Evolutionary conservation across 2,797 vertebrate species (phyloP).

Genomic region (Galagoides demidoff): DNA sequence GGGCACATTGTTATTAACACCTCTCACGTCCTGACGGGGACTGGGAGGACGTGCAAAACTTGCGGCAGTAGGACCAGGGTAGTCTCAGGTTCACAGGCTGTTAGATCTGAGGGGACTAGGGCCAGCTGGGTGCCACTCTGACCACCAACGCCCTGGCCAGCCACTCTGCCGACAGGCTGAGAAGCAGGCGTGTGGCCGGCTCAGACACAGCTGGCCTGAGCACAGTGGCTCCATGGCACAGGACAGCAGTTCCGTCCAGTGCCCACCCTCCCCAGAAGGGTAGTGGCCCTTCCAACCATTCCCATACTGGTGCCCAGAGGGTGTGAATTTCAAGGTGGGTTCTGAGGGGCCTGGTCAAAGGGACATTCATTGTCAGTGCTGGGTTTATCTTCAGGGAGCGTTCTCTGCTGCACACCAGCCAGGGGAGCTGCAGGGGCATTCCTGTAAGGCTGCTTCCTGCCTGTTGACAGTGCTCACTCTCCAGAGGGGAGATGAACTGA

Average conservation of each 20-base stretch:
- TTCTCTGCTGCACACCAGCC: too few species aligned
- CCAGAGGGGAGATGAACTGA: background rate
- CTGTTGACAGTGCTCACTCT: fast-evolving
- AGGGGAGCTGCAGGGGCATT: too few species aligned
- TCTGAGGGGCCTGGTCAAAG: too few species aligned
- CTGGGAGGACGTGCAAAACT: too few species aligned
- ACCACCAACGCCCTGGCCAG: background rate
- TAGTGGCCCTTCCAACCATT: too few species aligned
- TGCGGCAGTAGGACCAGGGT: background rate
- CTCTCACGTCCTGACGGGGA: fast-evolving
- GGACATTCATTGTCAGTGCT: too few species aligned
- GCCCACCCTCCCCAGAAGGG: too few species aligned
- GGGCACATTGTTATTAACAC: background rate
- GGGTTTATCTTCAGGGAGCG: too few species aligned
- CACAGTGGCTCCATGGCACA: too few species aligned
- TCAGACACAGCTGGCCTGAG: background rate
- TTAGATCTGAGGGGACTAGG: background rate
- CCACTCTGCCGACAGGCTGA: fast-evolving
- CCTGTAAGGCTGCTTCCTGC: background rate
- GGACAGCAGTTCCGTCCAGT: too few species aligned
- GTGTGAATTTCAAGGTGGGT: too few species aligned
- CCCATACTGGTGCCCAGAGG: too few species aligned
- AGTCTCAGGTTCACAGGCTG: fast-evolving
- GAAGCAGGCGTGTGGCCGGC: fast-evolving
- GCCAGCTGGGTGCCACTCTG: fast-evolving